Conservation (phyloP, 2,888 invertebrate genomes). For the Mythimna albipuncta region DNA sequence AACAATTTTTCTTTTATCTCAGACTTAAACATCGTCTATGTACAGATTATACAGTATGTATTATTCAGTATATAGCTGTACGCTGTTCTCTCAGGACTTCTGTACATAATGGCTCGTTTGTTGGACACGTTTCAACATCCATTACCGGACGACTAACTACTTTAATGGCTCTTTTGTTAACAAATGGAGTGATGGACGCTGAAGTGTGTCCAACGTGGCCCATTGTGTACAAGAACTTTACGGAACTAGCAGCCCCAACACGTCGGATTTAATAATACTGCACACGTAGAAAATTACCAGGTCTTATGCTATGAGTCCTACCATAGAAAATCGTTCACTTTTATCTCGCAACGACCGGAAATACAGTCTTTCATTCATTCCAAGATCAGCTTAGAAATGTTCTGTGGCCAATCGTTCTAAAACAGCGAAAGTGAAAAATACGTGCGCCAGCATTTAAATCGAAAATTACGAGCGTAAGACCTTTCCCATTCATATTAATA, state of each 20-base stretch:
- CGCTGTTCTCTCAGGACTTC: conserved; percentile 36
- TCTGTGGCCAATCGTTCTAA: conserved; percentile 27
- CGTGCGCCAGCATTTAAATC: conserved; percentile 63
- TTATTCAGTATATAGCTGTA: conserved; percentile 32
- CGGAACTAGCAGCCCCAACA: conserved; percentile 41
- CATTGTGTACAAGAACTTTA: conserved; percentile 53
- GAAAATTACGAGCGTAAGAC: conserved; percentile 58
- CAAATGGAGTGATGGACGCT: conserved; percentile 61
- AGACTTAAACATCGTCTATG: conserved; percentile 15
- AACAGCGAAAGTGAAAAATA: conserved; percentile 48
- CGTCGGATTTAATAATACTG: conserved; percentile 55
- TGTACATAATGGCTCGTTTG: conserved; percentile 56
- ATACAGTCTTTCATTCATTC: conserved; percentile 43
- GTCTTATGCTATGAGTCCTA: conserved; percentile 22
- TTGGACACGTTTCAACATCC: conserved; percentile 60
- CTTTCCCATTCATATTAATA: conserved; percentile 61
- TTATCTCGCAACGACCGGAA: conserved; percentile 41
- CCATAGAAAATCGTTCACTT: conserved; percentile 46
- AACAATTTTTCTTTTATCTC: conserved; percentile 18
- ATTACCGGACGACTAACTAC: conserved; percentile 60
- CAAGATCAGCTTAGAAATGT: conserved; percentile 34
- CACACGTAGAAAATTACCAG: conserved; percentile 48
- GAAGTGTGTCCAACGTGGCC: conserved; percentile 58
- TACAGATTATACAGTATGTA: conserved; percentile 30
- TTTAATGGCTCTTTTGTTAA: conserved; percentile 62